Conservation (phyloP, 1,140 invertebrate species). For the Pogonomyrmex barbatus region DNA sequence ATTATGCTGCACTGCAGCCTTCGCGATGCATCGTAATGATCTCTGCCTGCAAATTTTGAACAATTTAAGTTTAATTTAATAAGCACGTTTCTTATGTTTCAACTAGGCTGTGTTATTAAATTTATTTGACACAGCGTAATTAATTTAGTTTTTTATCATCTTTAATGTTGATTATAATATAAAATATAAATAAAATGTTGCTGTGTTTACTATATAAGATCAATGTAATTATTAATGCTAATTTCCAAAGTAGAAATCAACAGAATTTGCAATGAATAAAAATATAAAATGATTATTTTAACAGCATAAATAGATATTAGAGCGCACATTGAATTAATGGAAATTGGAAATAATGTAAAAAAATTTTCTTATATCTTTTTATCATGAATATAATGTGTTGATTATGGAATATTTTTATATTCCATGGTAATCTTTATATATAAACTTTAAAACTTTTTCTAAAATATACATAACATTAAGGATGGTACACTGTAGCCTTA, state of each 20-base stretch:
- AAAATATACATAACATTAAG: not conserved
- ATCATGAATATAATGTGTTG: not conserved
- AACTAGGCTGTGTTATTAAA: constrained; percentile 15
- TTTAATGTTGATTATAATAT: not conserved
- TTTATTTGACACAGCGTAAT: not conserved
- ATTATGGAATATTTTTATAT: constrained; percentile 1
- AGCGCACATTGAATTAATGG: not conserved
- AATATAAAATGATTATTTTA: not conserved
- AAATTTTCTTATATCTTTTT: not conserved
- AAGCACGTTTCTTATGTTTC: constrained; percentile 14
- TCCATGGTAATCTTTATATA: not conserved
- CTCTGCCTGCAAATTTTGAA: constrained; percentile 14
- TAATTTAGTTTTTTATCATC: not conserved
- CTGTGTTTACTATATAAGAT: not conserved
- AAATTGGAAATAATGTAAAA: not conserved
- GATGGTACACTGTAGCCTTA: not conserved
- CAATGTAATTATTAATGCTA: constrained; percentile 25
- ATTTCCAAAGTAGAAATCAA: not conserved
- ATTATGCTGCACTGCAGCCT: not conserved
- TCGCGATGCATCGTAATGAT: constrained; percentile 1
- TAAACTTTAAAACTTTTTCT: constrained; percentile 14
- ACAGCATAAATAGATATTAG: not conserved
- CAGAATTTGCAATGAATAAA: not conserved
- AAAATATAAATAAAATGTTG: not conserved
- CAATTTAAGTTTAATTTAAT: constrained; percentile 35